Conservation (phyloP, 2,888 invertebrate species). For the Caenorhabditis doughertyi region DNA sequence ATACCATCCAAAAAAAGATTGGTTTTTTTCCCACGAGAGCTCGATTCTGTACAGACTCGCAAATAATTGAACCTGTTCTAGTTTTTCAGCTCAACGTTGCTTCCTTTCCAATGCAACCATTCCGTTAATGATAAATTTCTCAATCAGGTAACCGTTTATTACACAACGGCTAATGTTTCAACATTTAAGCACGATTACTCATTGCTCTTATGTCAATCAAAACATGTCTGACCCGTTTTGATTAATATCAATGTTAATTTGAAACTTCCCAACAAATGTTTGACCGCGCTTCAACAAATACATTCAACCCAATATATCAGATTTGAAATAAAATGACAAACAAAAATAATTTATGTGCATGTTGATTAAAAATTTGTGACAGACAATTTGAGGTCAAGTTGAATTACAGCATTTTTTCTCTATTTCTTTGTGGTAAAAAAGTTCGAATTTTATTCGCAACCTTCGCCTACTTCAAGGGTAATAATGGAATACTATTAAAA, state of each 20-base stretch:
- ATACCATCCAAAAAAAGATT: no score
- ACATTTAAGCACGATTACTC: not conserved
- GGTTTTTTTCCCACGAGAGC: no score
- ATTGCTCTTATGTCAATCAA: not conserved
- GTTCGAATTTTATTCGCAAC: constrained; percentile 4
- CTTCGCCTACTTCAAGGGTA: constrained; percentile 10
- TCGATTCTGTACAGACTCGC: no score
- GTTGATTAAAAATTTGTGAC: constrained; percentile 31
- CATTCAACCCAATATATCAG: constrained; percentile 30
- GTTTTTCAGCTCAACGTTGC: no score
- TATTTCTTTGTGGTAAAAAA: not conserved
- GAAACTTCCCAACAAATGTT: constrained; percentile 17
- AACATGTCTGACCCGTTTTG: not conserved
- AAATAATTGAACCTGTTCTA: no score
- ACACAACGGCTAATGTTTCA: no score
- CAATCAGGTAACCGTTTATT: no score
- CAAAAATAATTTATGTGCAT: constrained; percentile 55
- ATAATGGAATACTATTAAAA: constrained; percentile 58
- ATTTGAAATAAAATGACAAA: constrained; percentile 1
- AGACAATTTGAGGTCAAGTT: constrained; percentile 24
- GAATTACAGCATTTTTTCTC: not conserved
- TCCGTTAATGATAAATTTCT: no score
- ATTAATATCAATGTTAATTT: no score
- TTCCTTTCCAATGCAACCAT: no score
- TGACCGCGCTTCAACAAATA: constrained; percentile 3